Evolutionary conservation across 2,888 invertebrate species (phyloP).

Genomic region (Melolontha melolontha): DNA sequence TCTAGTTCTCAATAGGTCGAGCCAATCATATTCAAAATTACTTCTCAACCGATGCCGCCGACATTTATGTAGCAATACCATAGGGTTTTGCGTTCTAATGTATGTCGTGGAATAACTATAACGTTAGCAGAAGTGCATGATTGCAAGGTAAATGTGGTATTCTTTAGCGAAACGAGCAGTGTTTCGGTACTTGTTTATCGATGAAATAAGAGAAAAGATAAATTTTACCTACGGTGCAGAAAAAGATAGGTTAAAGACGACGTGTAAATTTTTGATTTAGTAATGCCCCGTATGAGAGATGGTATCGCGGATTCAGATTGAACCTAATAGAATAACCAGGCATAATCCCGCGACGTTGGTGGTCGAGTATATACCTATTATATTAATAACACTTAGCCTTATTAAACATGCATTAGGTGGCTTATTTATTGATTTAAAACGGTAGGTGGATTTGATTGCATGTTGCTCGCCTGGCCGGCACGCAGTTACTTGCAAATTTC

Average conservation of each 20-base stretch:
- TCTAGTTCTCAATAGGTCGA: constrained; percentile 10
- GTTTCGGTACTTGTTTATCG: constrained; percentile 12
- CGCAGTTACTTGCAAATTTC: constrained; percentile 40
- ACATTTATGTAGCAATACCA: constrained; percentile 28
- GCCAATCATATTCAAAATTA: constrained; percentile 40
- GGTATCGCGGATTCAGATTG: constrained; percentile 61
- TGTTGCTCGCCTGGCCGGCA: constrained; percentile 40
- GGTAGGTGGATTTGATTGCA: constrained; percentile 58
- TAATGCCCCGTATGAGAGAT: constrained; percentile 52
- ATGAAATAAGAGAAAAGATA: constrained; percentile 10
- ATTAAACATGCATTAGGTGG: constrained; percentile 64
- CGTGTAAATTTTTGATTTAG: constrained; percentile 50
- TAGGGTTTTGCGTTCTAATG: constrained; percentile 31
- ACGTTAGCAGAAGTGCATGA: neutral
- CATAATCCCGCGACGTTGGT: constrained; percentile 60
- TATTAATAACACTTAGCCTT: constrained; percentile 64
- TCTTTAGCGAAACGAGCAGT: constrained; percentile 24
- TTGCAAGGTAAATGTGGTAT: constrained; percentile 21
- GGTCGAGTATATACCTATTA: constrained; percentile 63
- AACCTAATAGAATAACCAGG: constrained; percentile 59
- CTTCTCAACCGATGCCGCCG: constrained; percentile 11
- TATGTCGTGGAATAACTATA: constrained; percentile 31
- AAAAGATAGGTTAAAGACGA: constrained; percentile 35
- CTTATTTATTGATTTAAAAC: constrained; percentile 64
- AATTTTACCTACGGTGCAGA: constrained; percentile 5